Conservation (phyloP, 2,113 vertebrate genomes). For the Pao palembangensis region DNA sequence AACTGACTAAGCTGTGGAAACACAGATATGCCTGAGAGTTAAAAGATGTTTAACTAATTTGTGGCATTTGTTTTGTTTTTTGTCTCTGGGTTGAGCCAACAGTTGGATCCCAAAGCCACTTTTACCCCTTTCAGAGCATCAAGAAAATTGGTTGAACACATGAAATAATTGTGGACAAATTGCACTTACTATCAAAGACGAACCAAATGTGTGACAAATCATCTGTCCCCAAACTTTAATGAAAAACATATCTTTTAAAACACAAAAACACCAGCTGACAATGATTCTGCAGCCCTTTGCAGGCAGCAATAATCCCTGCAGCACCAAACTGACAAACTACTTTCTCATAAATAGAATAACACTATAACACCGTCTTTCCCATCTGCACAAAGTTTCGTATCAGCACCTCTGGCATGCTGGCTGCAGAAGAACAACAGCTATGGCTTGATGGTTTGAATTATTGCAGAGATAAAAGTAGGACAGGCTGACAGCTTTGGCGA, state of each 20-base stretch:
- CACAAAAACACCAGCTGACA: not conserved
- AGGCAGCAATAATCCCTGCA: too few species aligned
- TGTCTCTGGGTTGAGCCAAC: constrained; percentile 15
- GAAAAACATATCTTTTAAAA: constrained; percentile 24
- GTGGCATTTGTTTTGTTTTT: constrained; percentile 14
- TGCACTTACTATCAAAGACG: too few species aligned
- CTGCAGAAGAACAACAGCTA: constrained; percentile 36
- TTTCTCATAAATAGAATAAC: not conserved
- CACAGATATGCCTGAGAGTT: not conserved
- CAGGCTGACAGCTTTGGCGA: constrained; percentile 39
- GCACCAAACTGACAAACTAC: too few species aligned
- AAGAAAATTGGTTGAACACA: too few species aligned
- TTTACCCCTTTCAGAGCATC: too few species aligned
- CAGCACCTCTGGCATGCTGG: constrained; percentile 4
- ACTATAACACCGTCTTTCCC: not conserved
- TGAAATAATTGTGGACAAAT: too few species aligned
- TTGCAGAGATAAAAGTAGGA: constrained; percentile 67
- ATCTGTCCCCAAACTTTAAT: not conserved
- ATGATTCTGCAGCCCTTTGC: too few species aligned
- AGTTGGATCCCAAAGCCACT: constrained; percentile 3
- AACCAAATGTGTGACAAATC: not conserved
- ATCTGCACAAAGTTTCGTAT: not conserved
- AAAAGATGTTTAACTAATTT: not conserved
- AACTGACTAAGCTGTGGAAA: not conserved
- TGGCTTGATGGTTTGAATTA: constrained; percentile 66